Evolutionary conservation across 2,113 vertebrate genomes (phyloP).

Genomic region (Cephalopholis sonnerati): DNA sequence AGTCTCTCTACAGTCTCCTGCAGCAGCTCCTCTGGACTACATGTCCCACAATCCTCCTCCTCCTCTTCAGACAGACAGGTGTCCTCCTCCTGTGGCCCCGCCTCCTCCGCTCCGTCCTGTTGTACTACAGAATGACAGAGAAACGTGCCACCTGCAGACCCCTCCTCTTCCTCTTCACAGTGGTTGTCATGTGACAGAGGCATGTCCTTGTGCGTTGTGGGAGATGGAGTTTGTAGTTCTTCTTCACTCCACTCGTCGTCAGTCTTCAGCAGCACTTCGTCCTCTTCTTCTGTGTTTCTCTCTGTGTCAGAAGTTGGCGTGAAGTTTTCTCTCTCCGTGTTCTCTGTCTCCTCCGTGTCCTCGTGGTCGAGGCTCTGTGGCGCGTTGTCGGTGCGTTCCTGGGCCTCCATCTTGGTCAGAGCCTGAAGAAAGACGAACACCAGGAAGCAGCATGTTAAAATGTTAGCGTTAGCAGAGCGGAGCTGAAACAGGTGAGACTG

Average conservation of each 20-base stretch:
- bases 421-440: slow-evolving; percentile 39
- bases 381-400: neutral
- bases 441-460: too few relatives aligned
- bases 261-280: neutral
- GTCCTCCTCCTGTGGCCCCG: neutral
- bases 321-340: neutral
- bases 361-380: neutral
- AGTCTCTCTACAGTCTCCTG: slow-evolving; percentile 82
- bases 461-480: too few relatives aligned
- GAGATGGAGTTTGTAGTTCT: slow-evolving; percentile 41
- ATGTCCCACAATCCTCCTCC: slow-evolving; percentile 32
- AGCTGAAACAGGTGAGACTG: too few relatives aligned
- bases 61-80: slow-evolving; percentile 10
- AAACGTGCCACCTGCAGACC: neutral
- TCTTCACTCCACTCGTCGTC: slow-evolving; percentile 1
- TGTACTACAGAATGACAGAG: slow-evolving; percentile 12
- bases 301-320: neutral
- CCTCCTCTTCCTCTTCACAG: slow-evolving; percentile 5
- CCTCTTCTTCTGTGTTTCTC: neutral
- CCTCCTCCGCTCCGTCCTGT: slow-evolving; percentile 7
- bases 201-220: slow-evolving; percentile 27
- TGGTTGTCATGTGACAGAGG: slow-evolving; percentile 15
- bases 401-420: slow-evolving; percentile 59
- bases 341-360: neutral
- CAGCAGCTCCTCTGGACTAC: slow-evolving; percentile 68